phyloP scores from a whole-genome alignment of 2,888 invertebrate genomes.

The Drosophila meridiana region DNA sequence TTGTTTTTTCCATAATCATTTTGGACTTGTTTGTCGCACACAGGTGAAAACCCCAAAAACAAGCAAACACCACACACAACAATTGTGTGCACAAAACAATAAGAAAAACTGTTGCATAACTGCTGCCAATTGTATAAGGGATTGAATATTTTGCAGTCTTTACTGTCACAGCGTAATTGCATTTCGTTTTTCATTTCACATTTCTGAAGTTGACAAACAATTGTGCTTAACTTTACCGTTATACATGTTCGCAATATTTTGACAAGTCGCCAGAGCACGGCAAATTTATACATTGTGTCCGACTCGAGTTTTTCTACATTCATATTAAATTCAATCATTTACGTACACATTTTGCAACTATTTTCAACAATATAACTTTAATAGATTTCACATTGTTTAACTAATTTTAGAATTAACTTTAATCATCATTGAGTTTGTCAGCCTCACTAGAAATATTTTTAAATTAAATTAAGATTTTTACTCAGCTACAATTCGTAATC shows the following conservation, averaged over 20 bases:
- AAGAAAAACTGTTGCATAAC: slow-evolving; percentile 21
- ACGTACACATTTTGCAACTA: not conserved
- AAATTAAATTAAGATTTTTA: too few species aligned
- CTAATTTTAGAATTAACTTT: not conserved
- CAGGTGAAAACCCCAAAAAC: slow-evolving; percentile 20
- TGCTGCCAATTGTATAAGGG: slow-evolving; percentile 32
- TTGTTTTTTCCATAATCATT: slow-evolving; percentile 39
- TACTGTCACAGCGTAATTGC: slow-evolving; percentile 11
- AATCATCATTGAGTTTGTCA: not conserved
- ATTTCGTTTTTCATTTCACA: slow-evolving; percentile 27
- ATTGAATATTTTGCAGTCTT: slow-evolving; percentile 21
- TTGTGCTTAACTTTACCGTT: slow-evolving; percentile 9
- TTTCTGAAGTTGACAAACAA: slow-evolving; percentile 13
- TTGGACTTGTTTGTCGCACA: slow-evolving; percentile 30
- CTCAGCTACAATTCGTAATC: too few species aligned
- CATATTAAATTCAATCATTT: not conserved
- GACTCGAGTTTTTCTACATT: not conserved
- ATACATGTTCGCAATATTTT: not conserved
- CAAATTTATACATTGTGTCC: not conserved
- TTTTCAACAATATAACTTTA: not conserved
- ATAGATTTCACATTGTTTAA: not conserved
- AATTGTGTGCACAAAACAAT: slow-evolving; percentile 8
- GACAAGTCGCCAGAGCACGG: not conserved
- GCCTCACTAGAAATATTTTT: too few species aligned
- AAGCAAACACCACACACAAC: slow-evolving; percentile 10